These are phyloP conservation scores for Nothocercus julius DNA, from an alignment of 2,113 vertebrate species.

Conservation along the genomic window DNA sequence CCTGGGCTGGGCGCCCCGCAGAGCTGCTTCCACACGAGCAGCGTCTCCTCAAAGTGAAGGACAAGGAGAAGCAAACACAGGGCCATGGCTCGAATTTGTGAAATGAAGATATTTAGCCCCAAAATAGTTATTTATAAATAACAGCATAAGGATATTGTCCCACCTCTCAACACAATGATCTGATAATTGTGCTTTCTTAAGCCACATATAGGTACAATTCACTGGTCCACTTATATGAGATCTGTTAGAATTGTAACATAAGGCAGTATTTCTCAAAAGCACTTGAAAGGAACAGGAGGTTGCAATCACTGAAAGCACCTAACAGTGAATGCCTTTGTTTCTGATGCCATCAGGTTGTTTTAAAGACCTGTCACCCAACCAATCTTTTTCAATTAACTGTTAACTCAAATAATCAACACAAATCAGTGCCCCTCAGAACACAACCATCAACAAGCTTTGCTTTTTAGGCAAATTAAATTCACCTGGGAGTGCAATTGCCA, in stretches of 20 bases:
- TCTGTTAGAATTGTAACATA: neutral
- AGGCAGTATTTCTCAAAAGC: neutral
- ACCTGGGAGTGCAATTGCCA: neutral
- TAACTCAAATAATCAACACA: neutral
- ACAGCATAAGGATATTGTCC: neutral
- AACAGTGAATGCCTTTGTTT: neutral
- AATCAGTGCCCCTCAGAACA: neutral
- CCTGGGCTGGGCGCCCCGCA: neutral
- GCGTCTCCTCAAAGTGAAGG: neutral
- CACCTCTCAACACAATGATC: neutral
- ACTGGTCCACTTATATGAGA: neutral
- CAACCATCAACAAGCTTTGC: conserved; percentile 24
- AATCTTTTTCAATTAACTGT: neutral
- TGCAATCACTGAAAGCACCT: neutral
- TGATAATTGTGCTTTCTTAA: neutral
- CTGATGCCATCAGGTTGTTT: neutral
- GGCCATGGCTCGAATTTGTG: neutral
- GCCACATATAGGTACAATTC: neutral
- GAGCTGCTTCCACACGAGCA: neutral
- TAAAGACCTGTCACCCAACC: neutral
- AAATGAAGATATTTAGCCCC: neutral
- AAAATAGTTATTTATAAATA: neutral
- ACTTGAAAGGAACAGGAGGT: neutral
- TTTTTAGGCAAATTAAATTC: conserved; percentile 42
- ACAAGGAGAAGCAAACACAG: neutral